Percentiles rank a stretch among this genome's conserved stretches.
Conservation (phyloP, 2,888 invertebrate species). For the Julus scanicus region DNA sequence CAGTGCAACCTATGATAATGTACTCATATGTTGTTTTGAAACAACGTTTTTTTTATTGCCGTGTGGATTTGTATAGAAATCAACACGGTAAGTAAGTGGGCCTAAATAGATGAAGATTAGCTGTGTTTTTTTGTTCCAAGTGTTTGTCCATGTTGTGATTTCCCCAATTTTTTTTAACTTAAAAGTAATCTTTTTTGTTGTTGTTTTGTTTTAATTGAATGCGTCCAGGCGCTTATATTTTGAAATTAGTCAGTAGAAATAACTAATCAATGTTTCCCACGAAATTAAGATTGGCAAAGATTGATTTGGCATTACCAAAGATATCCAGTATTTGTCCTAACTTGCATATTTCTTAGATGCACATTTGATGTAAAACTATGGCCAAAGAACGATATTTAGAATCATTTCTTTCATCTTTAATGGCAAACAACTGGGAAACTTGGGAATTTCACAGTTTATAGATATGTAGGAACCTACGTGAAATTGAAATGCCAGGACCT, state of each 20-base stretch:
- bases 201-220: not conserved
- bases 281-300: not conserved
- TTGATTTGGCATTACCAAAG: slow-evolving; percentile 50
- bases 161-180: slow-evolving; percentile 2
- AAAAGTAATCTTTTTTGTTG: not conserved
- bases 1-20: slow-evolving; percentile 31
- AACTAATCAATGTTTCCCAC: not conserved
- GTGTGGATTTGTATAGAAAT: slow-evolving; percentile 46
- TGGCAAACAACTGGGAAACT: not conserved
- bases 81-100: not conserved
- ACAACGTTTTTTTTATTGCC: slow-evolving; percentile 47
- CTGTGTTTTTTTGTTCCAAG: slow-evolving; percentile 14
- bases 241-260: not conserved
- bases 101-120: slow-evolving; percentile 41
- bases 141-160: slow-evolving; percentile 20
- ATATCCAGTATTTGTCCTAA: slow-evolving; percentile 21
- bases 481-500: not conserved
- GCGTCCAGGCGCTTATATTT: not conserved
- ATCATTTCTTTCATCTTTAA: not conserved
- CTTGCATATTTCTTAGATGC: slow-evolving; percentile 15
- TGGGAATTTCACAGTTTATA: not conserved
- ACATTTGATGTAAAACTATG: slow-evolving; percentile 30
- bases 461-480: not conserved
- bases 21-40: slow-evolving; percentile 47
- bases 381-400: slow-evolving; percentile 35